Percentiles rank a stretch among this genome's conserved stretches.
Conservation (phyloP, 2,113 vertebrate genomes). For the Malurus cyaneus region DNA sequence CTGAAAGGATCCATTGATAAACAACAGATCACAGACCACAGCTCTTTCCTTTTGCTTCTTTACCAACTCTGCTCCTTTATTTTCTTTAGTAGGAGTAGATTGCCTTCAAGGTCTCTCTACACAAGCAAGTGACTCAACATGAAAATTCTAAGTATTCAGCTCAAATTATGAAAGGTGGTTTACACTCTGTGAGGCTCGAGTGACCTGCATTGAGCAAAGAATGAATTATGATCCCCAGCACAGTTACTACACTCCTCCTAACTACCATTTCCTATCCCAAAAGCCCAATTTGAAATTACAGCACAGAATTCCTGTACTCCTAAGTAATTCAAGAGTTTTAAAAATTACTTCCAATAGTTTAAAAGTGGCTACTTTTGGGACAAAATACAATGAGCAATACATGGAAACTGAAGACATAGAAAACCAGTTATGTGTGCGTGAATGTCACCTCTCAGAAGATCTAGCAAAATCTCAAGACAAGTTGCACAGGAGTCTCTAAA, state of each 20-base stretch:
- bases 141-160: not conserved
- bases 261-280: not conserved
- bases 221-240: not conserved
- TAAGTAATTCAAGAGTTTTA: not conserved
- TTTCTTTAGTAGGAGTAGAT: not conserved
- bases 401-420: not conserved
- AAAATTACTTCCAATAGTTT: not conserved
- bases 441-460: not conserved
- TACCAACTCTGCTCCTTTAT: not conserved
- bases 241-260: not conserved
- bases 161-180: not conserved
- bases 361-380: not conserved
- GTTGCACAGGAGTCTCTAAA: not conserved
- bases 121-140: accelerated
- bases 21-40: not conserved
- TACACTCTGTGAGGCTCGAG: not conserved
- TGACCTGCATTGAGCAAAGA: not conserved
- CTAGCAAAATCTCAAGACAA: not conserved
- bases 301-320: not conserved
- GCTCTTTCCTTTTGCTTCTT: not conserved
- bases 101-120: not conserved
- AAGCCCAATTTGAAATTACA: not conserved
- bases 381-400: not conserved
- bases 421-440: not conserved
- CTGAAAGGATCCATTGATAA: not conserved